These are phyloP conservation scores for Tetramorium simillimum DNA, from an alignment of 1,140 invertebrate genomes.

Conservation along the genomic window DNA sequence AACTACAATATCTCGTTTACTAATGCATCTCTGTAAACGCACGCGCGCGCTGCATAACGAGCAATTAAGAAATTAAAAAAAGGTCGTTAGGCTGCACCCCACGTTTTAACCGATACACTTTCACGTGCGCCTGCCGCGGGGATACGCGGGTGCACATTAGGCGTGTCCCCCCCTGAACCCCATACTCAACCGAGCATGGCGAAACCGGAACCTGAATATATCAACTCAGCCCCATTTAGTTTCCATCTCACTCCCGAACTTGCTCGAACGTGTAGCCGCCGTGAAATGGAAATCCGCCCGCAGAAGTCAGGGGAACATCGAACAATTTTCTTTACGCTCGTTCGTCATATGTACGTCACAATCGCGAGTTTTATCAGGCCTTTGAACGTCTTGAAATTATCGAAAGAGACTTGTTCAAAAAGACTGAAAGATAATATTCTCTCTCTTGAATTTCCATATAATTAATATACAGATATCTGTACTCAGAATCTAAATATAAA, in stretches of 20 bases:
- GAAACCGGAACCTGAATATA: constrained; percentile 76
- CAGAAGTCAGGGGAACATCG: constrained; percentile 45
- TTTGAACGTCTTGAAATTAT: background rate
- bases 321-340: constrained; percentile 55
- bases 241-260: constrained; percentile 65
- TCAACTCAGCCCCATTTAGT: constrained; percentile 68
- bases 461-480: background rate
- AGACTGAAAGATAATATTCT: background rate
- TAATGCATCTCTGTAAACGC: constrained; percentile 31
- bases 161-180: constrained; percentile 71
- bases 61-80: constrained; percentile 55
- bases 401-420: background rate
- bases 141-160: constrained; percentile 71
- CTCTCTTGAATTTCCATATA: background rate
- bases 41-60: constrained; percentile 13
- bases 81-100: constrained; percentile 9
- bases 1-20: constrained; percentile 12
- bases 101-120: constrained; percentile 61
- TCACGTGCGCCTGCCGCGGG: constrained; percentile 63
- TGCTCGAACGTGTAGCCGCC: constrained; percentile 65
- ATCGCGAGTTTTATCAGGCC: constrained; percentile 12
- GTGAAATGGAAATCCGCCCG: constrained; percentile 74
- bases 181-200: constrained; percentile 73
- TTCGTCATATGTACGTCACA: background rate
- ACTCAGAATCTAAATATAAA: background rate